Conservation (phyloP, 2,888 invertebrate genomes). For the Uropetala carovei region DNA sequence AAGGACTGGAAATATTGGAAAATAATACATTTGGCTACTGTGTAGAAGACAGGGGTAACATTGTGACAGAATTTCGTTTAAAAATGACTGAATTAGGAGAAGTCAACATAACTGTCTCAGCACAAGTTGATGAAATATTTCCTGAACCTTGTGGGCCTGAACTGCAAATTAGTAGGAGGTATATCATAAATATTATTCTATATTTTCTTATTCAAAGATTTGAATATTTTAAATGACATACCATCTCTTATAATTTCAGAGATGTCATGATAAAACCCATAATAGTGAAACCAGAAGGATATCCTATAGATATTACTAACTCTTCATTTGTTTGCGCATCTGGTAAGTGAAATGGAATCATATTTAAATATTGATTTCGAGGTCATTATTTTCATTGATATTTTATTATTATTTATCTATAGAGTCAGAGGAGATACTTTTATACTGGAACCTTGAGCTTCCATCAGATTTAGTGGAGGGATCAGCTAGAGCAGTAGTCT, state of each 20-base stretch:
- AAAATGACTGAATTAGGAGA: conserved; percentile 73
- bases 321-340: conserved; percentile 83
- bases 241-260: conserved; percentile 71
- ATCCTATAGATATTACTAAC: conserved; percentile 80
- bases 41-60: conserved; percentile 10
- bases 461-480: conserved; percentile 79
- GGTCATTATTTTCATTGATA: not conserved
- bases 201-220: not conserved
- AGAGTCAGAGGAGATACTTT: conserved; percentile 12
- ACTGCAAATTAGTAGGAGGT: conserved; percentile 75
- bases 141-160: conserved; percentile 77
- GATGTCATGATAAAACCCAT: conserved; percentile 82
- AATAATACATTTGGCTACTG: not conserved
- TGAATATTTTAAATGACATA: not conserved
- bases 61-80: conserved; percentile 62
- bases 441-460: conserved; percentile 75
- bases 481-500: conserved; percentile 81
- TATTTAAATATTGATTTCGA: not conserved
- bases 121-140: conserved; percentile 75
- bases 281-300: conserved; percentile 84
- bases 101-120: conserved; percentile 78
- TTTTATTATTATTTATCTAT: not conserved
- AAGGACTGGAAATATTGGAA: conserved; percentile 49
- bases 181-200: not conserved
- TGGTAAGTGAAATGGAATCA: conserved; percentile 74